phyloP scores from a whole-genome alignment of 2,888 invertebrate species.

The Agrochola lota region DNA sequence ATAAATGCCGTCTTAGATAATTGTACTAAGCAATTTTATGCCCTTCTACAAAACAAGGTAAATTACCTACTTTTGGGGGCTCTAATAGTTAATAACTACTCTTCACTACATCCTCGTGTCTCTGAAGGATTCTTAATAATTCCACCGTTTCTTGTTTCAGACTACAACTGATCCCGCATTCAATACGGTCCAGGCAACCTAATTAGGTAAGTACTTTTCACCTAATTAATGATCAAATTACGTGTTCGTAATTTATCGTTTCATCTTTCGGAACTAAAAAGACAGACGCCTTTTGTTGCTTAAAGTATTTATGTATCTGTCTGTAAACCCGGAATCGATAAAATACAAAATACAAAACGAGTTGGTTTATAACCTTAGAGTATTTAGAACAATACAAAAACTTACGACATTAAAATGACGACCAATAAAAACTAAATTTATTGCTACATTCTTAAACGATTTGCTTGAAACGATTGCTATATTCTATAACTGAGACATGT shows the following conservation, averaged over 20 bases:
- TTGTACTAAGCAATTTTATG: slow-evolving; percentile 29
- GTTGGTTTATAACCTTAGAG: background rate
- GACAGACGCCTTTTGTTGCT: slow-evolving; percentile 1
- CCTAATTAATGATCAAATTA: slow-evolving; percentile 58
- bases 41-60: slow-evolving; percentile 22
- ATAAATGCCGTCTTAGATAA: slow-evolving; percentile 5
- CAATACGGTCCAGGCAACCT: slow-evolving; percentile 53
- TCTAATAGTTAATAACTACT: slow-evolving; percentile 37
- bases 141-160: slow-evolving; percentile 62
- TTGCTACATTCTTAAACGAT: background rate
- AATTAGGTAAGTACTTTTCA: slow-evolving; percentile 65
- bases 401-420: slow-evolving; percentile 6
- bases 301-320: background rate
- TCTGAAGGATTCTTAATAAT: slow-evolving; percentile 52
- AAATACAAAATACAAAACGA: background rate
- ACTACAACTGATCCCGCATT: slow-evolving; percentile 56
- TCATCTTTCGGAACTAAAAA: slow-evolving; percentile 24
- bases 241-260: slow-evolving; percentile 38
- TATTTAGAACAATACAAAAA: background rate
- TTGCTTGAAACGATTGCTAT: no score
- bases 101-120: slow-evolving; percentile 6
- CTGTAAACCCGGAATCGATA: background rate
- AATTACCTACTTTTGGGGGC: slow-evolving; percentile 23
- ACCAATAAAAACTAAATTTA: slow-evolving; percentile 16
- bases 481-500: background rate